Evolutionary conservation across 1,140 invertebrate genomes (phyloP), one percentile per base, ranked within the genome.

Genomic region (Nasonia vitripennis): DNA sequence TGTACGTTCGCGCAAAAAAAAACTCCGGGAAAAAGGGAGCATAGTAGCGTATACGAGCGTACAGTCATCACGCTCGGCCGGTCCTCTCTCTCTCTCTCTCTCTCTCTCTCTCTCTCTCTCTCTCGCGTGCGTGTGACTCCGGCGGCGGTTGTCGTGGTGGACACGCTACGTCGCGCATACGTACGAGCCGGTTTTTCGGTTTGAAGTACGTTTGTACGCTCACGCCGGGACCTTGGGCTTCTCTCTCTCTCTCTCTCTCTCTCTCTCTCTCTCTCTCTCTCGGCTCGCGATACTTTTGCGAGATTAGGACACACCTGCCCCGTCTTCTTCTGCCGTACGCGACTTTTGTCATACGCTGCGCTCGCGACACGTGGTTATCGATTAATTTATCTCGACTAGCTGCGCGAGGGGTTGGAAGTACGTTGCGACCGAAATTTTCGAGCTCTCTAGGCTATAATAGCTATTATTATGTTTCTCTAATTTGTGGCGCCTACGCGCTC

Each of bases 291-390:
- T 80, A 80, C 45, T 68, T 68, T 45, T 23, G 78, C 62, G 27
- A 70, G 78, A 80, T 80, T 45, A 37, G 7, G 23, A 62, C 55
- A 79, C 78, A 78, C 75, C 75, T 48, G 41, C 75, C 10, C 48
- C 37, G 55, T 17, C 17, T 14, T 55, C 51, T n/a, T 62, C 55
- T 62, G 3, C 55, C n/a, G 0, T 62, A 45, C 10, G 7, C 41
- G 41, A 45, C 7, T 45, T 45, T 45, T 45, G 41, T 45, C 41
- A 14, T 62, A n/a, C 20, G 2, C 17, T 14, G 55, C 20, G 20
- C 14, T 17, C 14, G 45, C 48, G 17, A 62, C 55, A n/a, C 55
- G 55, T 62, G 55, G 55, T 62, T 62, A 62, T 62, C 17, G 55
- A 62, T 62, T n/a, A 55, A 17, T 20, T 55, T 5, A 55, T 55